These are phyloP conservation scores for Sorex fumeus DNA, from an alignment of 2,113 vertebrate genomes.

Conservation along the genomic window DNA sequence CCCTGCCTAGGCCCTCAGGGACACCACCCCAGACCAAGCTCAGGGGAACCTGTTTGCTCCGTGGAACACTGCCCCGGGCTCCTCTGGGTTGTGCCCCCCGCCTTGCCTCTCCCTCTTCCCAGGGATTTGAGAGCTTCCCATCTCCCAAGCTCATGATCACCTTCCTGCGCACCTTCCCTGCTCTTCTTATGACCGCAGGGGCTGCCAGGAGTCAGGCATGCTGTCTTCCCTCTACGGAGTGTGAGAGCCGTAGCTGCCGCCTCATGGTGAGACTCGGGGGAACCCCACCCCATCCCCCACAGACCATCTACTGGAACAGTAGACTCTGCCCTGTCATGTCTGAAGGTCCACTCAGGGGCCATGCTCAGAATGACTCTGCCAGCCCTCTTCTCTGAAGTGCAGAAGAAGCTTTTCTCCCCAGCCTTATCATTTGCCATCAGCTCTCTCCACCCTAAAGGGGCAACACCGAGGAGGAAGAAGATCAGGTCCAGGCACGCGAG, in stretches of 20 bases:
- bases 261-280: not conserved
- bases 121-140: not conserved
- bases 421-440: too few relatives aligned
- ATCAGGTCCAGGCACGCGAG: too few relatives aligned
- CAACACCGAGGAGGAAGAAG: not conserved
- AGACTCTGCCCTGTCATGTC: not conserved
- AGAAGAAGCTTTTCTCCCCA: too few relatives aligned
- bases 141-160: not conserved
- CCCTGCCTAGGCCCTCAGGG: too few relatives aligned
- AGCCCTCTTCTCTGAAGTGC: too few relatives aligned
- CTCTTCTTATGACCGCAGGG: too few relatives aligned
- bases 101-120: not conserved
- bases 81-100: fast-evolving
- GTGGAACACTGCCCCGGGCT: not conserved
- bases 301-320: too few relatives aligned
- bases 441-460: too few relatives aligned
- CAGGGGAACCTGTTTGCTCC: not conserved
- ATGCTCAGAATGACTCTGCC: not conserved
- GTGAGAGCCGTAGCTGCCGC: not conserved
- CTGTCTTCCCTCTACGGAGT: too few relatives aligned
- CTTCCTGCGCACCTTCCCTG: not conserved
- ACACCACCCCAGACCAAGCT: not conserved
- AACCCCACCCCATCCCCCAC: not conserved
- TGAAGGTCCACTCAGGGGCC: not conserved
- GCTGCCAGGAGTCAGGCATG: fast-evolving